Conservation (phyloP, 2,797 vertebrate genomes). For the Spinus olivaceus region DNA sequence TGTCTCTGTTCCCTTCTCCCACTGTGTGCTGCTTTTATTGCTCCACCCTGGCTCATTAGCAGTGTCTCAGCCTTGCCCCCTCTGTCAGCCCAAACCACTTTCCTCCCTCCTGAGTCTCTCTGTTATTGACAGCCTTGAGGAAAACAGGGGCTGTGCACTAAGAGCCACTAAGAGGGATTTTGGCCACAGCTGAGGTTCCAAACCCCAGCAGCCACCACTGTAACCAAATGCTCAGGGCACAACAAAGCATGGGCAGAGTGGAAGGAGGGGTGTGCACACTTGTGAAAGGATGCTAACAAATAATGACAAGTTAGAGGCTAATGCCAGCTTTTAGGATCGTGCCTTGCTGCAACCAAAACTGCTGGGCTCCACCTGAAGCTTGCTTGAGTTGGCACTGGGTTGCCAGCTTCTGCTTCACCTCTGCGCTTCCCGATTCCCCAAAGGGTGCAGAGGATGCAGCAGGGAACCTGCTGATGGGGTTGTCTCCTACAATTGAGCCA, state of each 20-base stretch:
- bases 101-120: background rate
- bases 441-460: background rate
- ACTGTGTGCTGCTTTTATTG: conserved; percentile 24
- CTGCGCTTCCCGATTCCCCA: background rate
- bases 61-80: conserved; percentile 7
- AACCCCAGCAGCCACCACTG: background rate
- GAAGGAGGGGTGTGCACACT: background rate
- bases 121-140: background rate
- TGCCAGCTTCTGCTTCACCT: background rate
- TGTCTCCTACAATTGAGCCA: background rate
- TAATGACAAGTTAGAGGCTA: background rate
- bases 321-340: background rate
- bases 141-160: background rate
- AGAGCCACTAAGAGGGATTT: background rate
- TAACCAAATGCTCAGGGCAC: background rate
- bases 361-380: background rate
- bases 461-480: background rate
- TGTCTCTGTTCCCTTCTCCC: conserved; percentile 5
- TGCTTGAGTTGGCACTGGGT: background rate
- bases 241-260: background rate
- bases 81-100: conserved; percentile 25
- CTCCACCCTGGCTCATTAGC: conserved; percentile 36
- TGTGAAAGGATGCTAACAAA: background rate
- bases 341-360: background rate
- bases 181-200: rapidly evolving